These are phyloP conservation scores for Tachycineta bicolor DNA, from an alignment of 2,113 vertebrate species.

Conservation along the genomic window DNA sequence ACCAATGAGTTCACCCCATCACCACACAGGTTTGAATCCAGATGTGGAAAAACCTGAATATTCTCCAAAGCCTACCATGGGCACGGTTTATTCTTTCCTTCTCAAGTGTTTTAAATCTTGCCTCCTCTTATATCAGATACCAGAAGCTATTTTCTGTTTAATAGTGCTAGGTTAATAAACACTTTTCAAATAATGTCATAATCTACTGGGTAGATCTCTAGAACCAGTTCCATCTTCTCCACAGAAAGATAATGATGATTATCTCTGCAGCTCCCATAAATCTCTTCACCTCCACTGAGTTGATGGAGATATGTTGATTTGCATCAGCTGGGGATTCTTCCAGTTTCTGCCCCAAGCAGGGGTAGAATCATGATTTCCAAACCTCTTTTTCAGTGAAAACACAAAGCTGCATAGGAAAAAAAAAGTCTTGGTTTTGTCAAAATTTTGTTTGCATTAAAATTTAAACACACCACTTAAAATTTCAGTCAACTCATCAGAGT, in stretches of 20 bases:
- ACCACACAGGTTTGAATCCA: not conserved
- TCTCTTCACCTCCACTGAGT: not conserved
- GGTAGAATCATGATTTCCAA: not conserved
- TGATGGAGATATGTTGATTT: not conserved
- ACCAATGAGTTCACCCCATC: not conserved
- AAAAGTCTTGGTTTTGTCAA: not conserved
- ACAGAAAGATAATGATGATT: not conserved
- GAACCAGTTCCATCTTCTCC: not conserved
- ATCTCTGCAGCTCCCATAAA: not conserved
- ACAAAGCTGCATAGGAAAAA: not conserved
- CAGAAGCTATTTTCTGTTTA: not conserved
- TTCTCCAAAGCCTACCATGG: not conserved
- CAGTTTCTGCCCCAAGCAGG: not conserved
- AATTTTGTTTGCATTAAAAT: not conserved
- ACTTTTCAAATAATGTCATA: not conserved
- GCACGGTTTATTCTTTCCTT: not conserved
- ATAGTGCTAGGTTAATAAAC: conserved; percentile 21
- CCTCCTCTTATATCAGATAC: not conserved
- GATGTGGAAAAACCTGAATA: not conserved
- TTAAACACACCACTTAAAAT: not conserved
- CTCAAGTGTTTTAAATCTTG: not conserved
- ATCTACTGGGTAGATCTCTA: not conserved
- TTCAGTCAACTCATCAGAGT: not conserved
- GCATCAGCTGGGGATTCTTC: not conserved
- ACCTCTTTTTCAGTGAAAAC: not conserved